These are phyloP conservation scores for Siniperca scherzeri DNA, from an alignment of 2,797 vertebrate species.

Conservation along the genomic window DNA sequence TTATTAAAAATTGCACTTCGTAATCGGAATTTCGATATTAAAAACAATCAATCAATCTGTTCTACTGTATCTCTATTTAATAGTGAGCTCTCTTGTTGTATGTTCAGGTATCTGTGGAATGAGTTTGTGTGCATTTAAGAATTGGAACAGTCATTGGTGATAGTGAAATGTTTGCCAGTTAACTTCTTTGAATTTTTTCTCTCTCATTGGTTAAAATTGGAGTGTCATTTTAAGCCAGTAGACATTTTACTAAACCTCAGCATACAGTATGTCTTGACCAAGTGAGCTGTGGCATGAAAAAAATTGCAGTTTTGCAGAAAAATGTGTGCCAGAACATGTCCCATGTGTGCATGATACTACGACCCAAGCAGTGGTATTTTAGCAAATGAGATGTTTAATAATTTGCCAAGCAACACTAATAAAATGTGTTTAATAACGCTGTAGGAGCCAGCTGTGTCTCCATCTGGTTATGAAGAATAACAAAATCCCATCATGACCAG, in stretches of 20 bases:
- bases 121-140: neutral
- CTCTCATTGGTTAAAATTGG: neutral
- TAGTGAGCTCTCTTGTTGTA: neutral
- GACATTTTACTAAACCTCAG: neutral
- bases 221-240: neutral
- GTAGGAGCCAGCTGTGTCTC: slow-evolving; percentile 52
- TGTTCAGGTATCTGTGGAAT: neutral
- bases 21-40: neutral
- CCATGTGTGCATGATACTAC: neutral
- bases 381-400: slow-evolving; percentile 40
- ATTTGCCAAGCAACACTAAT: slow-evolving; percentile 44
- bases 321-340: slow-evolving; percentile 9
- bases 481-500: slow-evolving; percentile 28
- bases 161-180: neutral
- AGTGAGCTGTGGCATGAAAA: neutral
- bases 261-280: neutral
- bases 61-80: neutral
- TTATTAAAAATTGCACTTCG: neutral
- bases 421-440: slow-evolving; percentile 53
- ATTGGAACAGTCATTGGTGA: neutral
- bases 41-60: neutral
- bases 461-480: slow-evolving; percentile 53
- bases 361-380: slow-evolving; percentile 19
- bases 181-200: neutral
- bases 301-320: neutral